Percentiles rank a stretch among this genome's conserved stretches.
phyloP scores from a whole-genome alignment of 2,797 vertebrate species.

The Anguilla pacifica region DNA sequence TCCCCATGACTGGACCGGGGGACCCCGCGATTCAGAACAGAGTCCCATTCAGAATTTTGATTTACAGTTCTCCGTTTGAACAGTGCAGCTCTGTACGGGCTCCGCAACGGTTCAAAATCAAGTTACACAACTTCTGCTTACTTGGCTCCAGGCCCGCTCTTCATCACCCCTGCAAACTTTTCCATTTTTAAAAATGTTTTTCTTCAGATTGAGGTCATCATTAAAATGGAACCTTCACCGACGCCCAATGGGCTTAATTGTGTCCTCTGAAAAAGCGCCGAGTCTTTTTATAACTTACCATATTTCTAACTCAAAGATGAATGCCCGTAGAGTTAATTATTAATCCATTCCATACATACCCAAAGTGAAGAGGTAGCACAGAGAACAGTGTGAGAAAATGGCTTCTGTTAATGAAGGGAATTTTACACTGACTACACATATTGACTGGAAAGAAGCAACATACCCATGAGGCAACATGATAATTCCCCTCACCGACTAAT shows the following conservation, averaged over 20 bases:
- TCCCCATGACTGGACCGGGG: slow-evolving; percentile 26
- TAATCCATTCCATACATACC: slow-evolving; percentile 68
- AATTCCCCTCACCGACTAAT: not conserved
- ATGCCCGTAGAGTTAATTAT: slow-evolving; percentile 74
- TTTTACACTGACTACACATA: slow-evolving; percentile 72
- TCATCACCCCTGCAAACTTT: slow-evolving; percentile 17
- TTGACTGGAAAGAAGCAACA: slow-evolving; percentile 7
- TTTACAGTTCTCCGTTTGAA: slow-evolving; percentile 22
- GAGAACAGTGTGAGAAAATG: slow-evolving; percentile 35
- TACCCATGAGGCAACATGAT: not conserved
- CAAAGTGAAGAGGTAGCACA: not conserved
- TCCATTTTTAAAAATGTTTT: slow-evolving; percentile 19
- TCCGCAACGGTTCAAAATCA: slow-evolving; percentile 8
- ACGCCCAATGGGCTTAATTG: slow-evolving; percentile 42
- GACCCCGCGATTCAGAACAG: slow-evolving; percentile 2
- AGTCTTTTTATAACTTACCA: slow-evolving; percentile 56
- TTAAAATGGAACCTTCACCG: slow-evolving; percentile 43
- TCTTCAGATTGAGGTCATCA: slow-evolving; percentile 29
- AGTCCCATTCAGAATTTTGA: slow-evolving; percentile 26
- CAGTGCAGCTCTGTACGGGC: slow-evolving; percentile 27
- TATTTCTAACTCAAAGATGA: slow-evolving; percentile 71
- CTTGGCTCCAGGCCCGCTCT: slow-evolving; percentile 5
- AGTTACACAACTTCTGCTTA: slow-evolving; percentile 18
- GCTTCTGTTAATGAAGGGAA: slow-evolving; percentile 71
- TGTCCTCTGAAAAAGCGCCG: slow-evolving; percentile 37